Base-by-base conservation (phyloP, 2,888 invertebrate genomes). In the Salticus scenicus region DNA sequence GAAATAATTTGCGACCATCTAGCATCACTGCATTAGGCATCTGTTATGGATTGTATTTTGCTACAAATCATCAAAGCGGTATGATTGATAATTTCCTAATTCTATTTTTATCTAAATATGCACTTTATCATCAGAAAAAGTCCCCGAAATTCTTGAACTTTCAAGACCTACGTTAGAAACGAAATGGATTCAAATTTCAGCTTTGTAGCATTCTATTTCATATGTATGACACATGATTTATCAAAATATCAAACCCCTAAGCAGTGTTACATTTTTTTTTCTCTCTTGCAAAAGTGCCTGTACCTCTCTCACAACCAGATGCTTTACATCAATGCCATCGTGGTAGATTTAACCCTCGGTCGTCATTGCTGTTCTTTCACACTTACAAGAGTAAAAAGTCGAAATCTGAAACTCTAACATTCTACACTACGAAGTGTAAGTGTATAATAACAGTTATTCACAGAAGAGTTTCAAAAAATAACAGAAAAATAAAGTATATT, bases 301-400 rank as follows among this genome's bases (percentile, higher is more conserved):
- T 57, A 57, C 24, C 24, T 7, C 57, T 57, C 24, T 57, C 24
- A 57, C 24, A 24, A 57, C 57, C 57, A 57, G 57, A 57, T 57
- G 57, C 57, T 57, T 57, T 57, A 24, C 57, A 57, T 57, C 57
- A 57, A 57, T 57, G 57, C 57, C 57, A 57, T n/a, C 57, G 24
- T 5, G 24, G 24, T 57, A n/a, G n/a, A 2, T 57, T 24, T 24
- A 57, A 4, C 57, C 57, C 57, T 57, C 24, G 20, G 57, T 57
- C 57, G 24, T 24, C 24, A 1, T 17, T 20, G 57, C 57, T 20
- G 24, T 57, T 24, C 57, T 57, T 57, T 24, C 57, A 24, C 37
- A 24, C 24, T 47, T 24, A 24, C 57, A 24, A 4, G 24, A 24
- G 24, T 24, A 57, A 57, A 57, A 57, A 57, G 24, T 24, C 1